Evolutionary conservation across 2,797 vertebrate species (phyloP).

Genomic region (Pangasius krempfi): DNA sequence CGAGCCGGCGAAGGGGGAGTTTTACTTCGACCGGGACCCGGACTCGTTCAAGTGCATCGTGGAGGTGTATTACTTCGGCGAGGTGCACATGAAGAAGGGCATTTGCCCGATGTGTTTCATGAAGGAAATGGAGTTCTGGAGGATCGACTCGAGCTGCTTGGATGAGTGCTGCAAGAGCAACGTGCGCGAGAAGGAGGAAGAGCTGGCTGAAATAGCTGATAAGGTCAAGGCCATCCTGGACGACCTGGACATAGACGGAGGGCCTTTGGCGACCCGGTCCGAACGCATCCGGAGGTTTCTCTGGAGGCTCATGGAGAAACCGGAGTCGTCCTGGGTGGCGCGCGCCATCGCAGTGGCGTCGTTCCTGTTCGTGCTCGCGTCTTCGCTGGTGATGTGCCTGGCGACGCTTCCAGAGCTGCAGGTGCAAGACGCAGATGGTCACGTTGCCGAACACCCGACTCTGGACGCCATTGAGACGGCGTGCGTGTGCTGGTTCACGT

Average conservation of each 20-base stretch:
- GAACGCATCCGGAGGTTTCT: constrained; percentile 86
- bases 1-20: constrained; percentile 87
- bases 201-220: constrained; percentile 89
- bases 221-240: constrained; percentile 91
- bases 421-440: constrained; percentile 82
- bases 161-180: constrained; percentile 94
- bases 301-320: constrained; percentile 96
- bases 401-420: constrained; percentile 95
- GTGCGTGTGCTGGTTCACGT: constrained; percentile 94
- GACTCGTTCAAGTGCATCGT: constrained; percentile 94
- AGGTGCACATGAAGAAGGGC: constrained; percentile 94
- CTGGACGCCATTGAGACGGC: constrained; percentile 91
- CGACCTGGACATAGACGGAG: constrained; percentile 79
- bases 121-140: constrained; percentile 98
- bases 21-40: constrained; percentile 96
- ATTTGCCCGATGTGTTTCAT: constrained; percentile 97
- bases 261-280: constrained; percentile 78
- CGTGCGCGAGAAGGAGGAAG: constrained; percentile 90
- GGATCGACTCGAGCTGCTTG: constrained; percentile 87
- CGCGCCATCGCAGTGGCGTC: constrained; percentile 87
- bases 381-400: constrained; percentile 92
- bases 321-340: constrained; percentile 87
- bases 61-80: constrained; percentile 92
- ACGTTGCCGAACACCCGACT: constrained; percentile 87
- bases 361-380: constrained; percentile 90